These are phyloP conservation scores for Cyrtonyx montezumae DNA, from an alignment of 2,113 vertebrate species.

Conservation along the genomic window DNA sequence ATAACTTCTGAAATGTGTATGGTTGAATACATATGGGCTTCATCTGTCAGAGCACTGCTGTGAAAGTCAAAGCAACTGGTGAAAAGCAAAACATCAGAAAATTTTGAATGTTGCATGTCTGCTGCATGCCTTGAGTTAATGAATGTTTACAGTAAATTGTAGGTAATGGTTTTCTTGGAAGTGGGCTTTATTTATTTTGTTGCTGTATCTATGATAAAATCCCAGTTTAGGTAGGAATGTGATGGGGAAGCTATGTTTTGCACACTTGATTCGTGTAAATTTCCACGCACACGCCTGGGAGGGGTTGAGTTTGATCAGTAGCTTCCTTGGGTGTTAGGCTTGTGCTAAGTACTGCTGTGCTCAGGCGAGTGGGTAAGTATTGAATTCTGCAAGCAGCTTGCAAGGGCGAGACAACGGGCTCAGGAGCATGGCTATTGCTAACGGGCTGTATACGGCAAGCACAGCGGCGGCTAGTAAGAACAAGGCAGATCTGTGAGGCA, in stretches of 20 bases:
- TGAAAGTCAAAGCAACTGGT: background rate
- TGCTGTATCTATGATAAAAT: background rate
- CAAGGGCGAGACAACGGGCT: background rate
- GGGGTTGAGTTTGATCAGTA: background rate
- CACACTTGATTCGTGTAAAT: background rate
- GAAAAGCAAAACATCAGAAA: background rate
- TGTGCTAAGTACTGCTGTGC: rapidly evolving
- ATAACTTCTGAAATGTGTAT: background rate
- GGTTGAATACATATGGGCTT: background rate
- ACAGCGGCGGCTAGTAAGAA: background rate
- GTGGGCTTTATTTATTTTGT: background rate
- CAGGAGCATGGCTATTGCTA: rapidly evolving
- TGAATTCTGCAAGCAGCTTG: rapidly evolving
- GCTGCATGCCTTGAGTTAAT: background rate
- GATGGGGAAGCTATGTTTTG: background rate
- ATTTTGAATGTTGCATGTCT: background rate
- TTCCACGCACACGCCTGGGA: rapidly evolving
- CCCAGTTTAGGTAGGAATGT: background rate
- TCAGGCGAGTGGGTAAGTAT: rapidly evolving
- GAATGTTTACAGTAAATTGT: background rate
- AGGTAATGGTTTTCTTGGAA: background rate
- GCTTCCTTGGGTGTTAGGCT: background rate
- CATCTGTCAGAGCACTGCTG: background rate
- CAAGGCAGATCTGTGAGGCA: background rate
- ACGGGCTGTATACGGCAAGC: too few species aligned